Evolutionary conservation across 2,888 invertebrate genomes (phyloP).

Genomic region (Marasmarcha lunaedactyla): DNA sequence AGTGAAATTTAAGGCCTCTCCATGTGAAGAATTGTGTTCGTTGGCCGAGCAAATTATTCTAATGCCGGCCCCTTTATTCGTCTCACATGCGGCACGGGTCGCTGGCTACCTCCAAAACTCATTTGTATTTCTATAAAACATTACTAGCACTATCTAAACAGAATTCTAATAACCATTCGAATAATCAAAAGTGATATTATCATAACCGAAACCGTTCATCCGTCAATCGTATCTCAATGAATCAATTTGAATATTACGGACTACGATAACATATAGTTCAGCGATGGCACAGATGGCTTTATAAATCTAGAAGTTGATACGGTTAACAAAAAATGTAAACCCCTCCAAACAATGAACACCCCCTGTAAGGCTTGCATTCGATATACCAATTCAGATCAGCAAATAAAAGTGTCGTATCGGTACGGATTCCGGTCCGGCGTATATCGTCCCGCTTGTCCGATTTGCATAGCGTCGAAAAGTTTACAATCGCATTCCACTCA

Average conservation of each 20-base stretch:
- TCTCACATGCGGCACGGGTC: slow-evolving; percentile 54
- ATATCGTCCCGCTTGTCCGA: slow-evolving; percentile 41
- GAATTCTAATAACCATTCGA: slow-evolving; percentile 25
- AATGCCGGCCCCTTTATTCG: slow-evolving; percentile 68
- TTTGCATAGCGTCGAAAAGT: slow-evolving; percentile 67
- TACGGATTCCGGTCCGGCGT: slow-evolving; percentile 26
- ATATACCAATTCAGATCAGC: slow-evolving; percentile 31
- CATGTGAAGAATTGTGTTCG: slow-evolving; percentile 68
- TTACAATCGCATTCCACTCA: slow-evolving; percentile 68
- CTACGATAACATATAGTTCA: too few species aligned
- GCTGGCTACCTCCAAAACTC: slow-evolving; percentile 41
- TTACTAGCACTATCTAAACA: slow-evolving; percentile 65
- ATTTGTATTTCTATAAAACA: slow-evolving; percentile 68
- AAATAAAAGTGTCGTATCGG: slow-evolving; percentile 42
- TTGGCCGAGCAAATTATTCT: slow-evolving; percentile 65
- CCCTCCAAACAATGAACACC: slow-evolving; percentile 28
- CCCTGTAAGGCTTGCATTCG: slow-evolving; percentile 18
- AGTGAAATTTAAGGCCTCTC: slow-evolving; percentile 69
- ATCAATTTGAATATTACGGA: slow-evolving; percentile 47
- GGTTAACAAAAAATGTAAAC: slow-evolving; percentile 37
- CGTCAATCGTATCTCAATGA: slow-evolving; percentile 38
- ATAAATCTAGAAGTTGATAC: slow-evolving; percentile 13
- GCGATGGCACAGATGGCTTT: slow-evolving; percentile 9
- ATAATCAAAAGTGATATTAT: slow-evolving; percentile 35
- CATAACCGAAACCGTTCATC: slow-evolving; percentile 39